A percentile compares a stretch with the other conserved stretches of the same genome.
Conservation (phyloP, 2,888 invertebrate species). For the Chesias legatella region DNA sequence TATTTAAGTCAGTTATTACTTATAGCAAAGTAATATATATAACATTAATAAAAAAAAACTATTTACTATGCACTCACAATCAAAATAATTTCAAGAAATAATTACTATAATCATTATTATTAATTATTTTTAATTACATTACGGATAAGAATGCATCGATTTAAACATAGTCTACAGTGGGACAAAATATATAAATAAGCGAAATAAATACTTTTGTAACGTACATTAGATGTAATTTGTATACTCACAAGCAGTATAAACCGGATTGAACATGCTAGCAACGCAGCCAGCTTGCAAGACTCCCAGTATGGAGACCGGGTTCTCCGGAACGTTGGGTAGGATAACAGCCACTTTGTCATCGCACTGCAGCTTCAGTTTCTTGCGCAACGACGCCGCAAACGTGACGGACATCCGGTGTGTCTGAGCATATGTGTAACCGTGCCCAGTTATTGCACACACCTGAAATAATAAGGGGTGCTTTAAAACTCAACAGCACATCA, state of each 20-base stretch:
- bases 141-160: too few relatives aligned
- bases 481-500: too few relatives aligned
- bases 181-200: too few relatives aligned
- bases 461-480: conserved; percentile 51
- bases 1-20: too few relatives aligned
- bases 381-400: conserved; percentile 83
- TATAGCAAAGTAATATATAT: too few relatives aligned
- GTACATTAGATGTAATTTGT: too few relatives aligned
- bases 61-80: too few relatives aligned
- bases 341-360: conserved; percentile 85
- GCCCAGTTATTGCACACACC: conserved; percentile 88
- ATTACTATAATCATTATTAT: too few relatives aligned
- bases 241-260: conserved; percentile 65
- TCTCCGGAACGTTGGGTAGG: conserved; percentile 89
- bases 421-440: conserved; percentile 85
- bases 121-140: too few relatives aligned
- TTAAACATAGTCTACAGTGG: too few relatives aligned
- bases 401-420: conserved; percentile 81
- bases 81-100: too few relatives aligned
- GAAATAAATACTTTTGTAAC: conserved; percentile 5
- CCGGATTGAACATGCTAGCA: conserved; percentile 86
- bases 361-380: conserved; percentile 82
- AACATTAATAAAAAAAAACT: too few relatives aligned
- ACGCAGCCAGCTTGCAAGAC: conserved; percentile 84
- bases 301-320: conserved; percentile 83